phyloP scores from a whole-genome alignment of 2,888 invertebrate genomes.

The Melieria omissa region DNA sequence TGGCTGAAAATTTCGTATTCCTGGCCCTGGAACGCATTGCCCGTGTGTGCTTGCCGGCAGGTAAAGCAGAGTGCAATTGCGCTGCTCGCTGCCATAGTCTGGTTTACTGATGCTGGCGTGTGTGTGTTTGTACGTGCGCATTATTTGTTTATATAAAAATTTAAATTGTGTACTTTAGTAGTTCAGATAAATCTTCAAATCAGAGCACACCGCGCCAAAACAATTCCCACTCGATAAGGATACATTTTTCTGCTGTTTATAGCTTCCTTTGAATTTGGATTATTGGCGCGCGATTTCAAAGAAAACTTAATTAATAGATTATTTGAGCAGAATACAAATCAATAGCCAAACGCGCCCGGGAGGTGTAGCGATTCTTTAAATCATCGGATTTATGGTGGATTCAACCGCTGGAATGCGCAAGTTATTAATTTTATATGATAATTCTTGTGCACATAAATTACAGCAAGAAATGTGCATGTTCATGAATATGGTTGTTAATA shows the following conservation, averaged over 20 bases:
- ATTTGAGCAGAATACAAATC: no score
- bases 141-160: constrained; percentile 11
- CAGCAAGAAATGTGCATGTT: no score
- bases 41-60: background rate
- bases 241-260: background rate
- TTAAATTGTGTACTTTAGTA: constrained; percentile 20
- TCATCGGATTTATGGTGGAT: no score
- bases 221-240: constrained; percentile 1
- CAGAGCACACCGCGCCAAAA: constrained; percentile 5
- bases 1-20: background rate
- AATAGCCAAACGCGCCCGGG: no score
- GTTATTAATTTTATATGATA: no score
- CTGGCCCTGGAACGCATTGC: constrained; percentile 8
- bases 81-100: background rate
- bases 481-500: no score
- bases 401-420: no score
- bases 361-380: no score
- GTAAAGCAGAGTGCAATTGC: background rate
- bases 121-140: background rate
- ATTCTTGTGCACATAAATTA: no score
- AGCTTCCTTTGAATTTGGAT: no score
- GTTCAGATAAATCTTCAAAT: constrained; percentile 17
- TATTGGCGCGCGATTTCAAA: no score
- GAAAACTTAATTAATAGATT: no score
- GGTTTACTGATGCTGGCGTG: background rate